Evolutionary conservation across 2,113 vertebrate genomes (phyloP), one percentile per base, ranked within the genome.

Genomic region (Nycticebus coucang): DNA sequence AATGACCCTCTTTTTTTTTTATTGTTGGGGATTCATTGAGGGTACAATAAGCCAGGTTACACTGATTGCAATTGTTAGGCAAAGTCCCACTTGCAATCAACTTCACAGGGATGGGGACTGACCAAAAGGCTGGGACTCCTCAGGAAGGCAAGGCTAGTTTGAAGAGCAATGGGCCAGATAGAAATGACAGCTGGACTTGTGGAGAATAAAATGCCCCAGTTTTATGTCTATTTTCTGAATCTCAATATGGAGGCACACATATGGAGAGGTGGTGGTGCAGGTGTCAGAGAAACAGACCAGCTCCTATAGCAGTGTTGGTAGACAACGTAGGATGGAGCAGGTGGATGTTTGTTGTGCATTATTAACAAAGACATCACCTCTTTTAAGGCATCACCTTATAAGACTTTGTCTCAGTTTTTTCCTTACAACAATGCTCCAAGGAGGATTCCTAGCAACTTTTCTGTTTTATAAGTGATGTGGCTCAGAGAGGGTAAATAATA

Each of bases 341-440:
- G 15, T 0, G 0, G 30, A 14, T 22, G 11, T 3, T 15, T 21
- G 21, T 14, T 69, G 15, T 4, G 3, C 0, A 2, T 3, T 22
- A 14, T 68, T 69, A 81, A 37, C 21, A 50, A n/a, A 2, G 33
- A 33, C 1, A n/a, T n/a, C n/a, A n/a, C n/a, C n/a, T n/a, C n/a
- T n/a, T n/a, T n/a, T n/a, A n/a, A 71, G 72, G 35, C 1, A 7
- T 26, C 8, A 11, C 35, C 14, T 81, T 85, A 78, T 35, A 13
- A 78, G 26, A n/a, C 24, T 22, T 69, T 21, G 17, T 64, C 57
- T 92, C 5, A 10, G 69, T n/a, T n/a, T 89, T n/a, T 28, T 59
- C 37, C 50, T 91, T 28, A n/a, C 6, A 72, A 28, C 4, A 17
- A 2, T 28, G 33, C 6, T 55, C 4, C 1, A 0, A 82, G n/a